Evolutionary conservation across 2,797 vertebrate species (phyloP).

Genomic region (Pantherophis vulpinus): DNA sequence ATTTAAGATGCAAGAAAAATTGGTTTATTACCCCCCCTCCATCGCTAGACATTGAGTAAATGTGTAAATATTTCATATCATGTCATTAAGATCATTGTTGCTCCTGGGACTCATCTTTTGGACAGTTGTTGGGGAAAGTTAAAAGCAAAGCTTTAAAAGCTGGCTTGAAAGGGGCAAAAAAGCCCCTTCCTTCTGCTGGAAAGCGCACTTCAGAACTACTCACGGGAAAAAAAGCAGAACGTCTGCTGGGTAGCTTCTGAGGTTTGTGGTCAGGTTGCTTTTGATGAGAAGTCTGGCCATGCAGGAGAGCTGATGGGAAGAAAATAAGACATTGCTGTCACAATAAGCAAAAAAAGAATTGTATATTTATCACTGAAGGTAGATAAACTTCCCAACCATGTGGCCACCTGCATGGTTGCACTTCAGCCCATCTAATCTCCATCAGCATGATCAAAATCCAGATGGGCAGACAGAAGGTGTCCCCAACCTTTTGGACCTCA

Average conservation of each 20-base stretch:
- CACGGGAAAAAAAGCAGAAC: constrained; percentile 69
- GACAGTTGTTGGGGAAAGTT: neutral
- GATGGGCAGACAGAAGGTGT: neutral
- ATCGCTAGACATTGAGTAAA: neutral
- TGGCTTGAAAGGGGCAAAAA: neutral
- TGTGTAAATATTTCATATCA: neutral
- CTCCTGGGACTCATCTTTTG: neutral
- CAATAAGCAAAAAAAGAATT: neutral
- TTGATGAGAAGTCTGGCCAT: constrained; percentile 59
- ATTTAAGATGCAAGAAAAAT: neutral
- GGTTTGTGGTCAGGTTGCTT: constrained; percentile 46
- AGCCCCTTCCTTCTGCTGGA: fast-evolving
- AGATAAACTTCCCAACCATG: neutral
- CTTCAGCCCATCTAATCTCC: neutral
- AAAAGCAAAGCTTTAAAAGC: neutral
- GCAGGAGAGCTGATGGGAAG: constrained; percentile 66
- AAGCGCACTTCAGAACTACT: neutral
- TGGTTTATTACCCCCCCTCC: neutral
- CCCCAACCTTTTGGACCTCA: too few relatives aligned
- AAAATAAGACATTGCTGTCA: neutral
- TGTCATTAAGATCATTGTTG: neutral
- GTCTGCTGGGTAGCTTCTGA: constrained; percentile 15
- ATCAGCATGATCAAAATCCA: neutral
- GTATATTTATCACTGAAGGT: neutral
- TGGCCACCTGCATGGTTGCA: neutral